Conservation (phyloP, 2,113 vertebrate species). For the Corythaixoides concolor region DNA sequence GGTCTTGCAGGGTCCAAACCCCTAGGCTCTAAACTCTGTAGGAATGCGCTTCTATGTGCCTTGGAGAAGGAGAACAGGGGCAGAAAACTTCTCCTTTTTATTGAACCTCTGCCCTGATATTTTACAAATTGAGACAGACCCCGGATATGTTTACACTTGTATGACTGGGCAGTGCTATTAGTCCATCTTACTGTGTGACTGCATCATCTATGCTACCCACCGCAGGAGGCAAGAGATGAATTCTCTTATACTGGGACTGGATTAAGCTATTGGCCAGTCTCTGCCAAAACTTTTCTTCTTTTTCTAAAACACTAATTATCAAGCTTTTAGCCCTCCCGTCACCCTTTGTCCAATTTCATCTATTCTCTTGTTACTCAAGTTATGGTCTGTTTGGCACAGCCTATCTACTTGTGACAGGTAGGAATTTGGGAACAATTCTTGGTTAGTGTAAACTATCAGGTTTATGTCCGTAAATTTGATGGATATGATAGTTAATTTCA, state of each 20-base stretch:
- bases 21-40: not conserved
- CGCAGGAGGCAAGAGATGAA: not conserved
- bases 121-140: not conserved
- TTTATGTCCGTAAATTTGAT: not conserved
- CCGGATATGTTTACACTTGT: not conserved
- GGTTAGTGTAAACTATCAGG: not conserved
- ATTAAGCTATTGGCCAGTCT: not conserved
- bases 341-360: not conserved
- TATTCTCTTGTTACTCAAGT: not conserved
- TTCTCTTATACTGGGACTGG: not conserved
- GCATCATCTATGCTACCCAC: accelerated
- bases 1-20: not conserved
- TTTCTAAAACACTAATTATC: not conserved
- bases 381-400: not conserved
- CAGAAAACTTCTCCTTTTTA: not conserved
- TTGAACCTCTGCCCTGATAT: not conserved
- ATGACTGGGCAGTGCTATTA: not conserved
- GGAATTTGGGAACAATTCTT: not conserved
- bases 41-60: accelerated
- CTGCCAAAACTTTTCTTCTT: not conserved
- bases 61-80: not conserved
- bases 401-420: not conserved
- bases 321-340: not conserved
- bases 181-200: not conserved
- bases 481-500: not conserved